Percentiles rank a stretch among this genome's conserved stretches.
These are phyloP conservation scores for Panthera leo DNA, from an alignment of 2,113 vertebrate species.

Conservation along the genomic window DNA sequence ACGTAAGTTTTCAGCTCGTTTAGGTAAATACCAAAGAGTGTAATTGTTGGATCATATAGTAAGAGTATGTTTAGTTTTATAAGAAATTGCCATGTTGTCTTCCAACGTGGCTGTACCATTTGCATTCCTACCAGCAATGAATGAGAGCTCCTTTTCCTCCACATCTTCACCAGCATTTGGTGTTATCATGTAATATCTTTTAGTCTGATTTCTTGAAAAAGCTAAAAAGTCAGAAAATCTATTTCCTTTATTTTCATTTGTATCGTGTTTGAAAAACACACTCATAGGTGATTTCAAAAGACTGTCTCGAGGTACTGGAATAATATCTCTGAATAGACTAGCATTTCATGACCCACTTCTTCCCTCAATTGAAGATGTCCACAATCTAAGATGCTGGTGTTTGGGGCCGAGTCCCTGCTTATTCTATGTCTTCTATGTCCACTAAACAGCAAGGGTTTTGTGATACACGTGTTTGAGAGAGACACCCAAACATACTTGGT, in stretches of 20 bases:
- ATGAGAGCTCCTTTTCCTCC: background rate
- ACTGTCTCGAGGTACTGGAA: background rate
- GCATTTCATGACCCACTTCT: background rate
- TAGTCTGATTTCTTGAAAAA: background rate
- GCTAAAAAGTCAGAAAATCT: background rate
- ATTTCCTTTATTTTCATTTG: background rate
- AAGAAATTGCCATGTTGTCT: background rate
- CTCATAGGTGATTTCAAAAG: background rate
- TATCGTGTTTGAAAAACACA: background rate
- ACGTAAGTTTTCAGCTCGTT: background rate
- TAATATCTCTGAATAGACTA: background rate
- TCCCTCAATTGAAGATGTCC: background rate
- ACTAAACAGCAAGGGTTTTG: background rate
- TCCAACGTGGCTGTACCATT: background rate
- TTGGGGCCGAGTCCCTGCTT: background rate
- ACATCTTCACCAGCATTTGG: background rate
- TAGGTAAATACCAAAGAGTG: background rate
- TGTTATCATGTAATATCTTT: background rate
- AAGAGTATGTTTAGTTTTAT: background rate
- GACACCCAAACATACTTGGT: background rate
- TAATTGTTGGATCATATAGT: background rate
- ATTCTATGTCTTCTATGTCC: background rate
- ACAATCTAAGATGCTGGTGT: background rate
- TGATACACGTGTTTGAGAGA: background rate
- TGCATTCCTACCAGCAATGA: background rate